Percentiles rank a stretch among this genome's conserved stretches.
These are phyloP conservation scores for Ctenosaura bakeri DNA, from an alignment of 2,797 vertebrate species.

Conservation along the genomic window DNA sequence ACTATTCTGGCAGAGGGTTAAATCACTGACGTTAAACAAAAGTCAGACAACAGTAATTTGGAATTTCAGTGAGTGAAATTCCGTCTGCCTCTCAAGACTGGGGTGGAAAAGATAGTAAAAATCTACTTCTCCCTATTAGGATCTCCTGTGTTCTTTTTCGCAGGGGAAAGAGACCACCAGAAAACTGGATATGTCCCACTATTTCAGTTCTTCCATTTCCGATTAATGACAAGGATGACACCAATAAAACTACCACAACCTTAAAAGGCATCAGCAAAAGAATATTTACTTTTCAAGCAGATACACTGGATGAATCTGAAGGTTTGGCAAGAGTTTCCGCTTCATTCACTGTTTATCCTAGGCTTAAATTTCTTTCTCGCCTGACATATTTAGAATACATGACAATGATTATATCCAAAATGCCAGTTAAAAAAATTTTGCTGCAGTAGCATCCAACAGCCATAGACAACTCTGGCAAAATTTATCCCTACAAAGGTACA, in stretches of 20 bases:
- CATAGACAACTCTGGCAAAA: not conserved
- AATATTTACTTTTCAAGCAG: not conserved
- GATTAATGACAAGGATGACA: not conserved
- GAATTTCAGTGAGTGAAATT: no score
- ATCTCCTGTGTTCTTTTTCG: not conserved
- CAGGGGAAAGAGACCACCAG: not conserved
- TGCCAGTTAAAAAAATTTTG: not conserved
- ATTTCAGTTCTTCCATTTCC: not conserved
- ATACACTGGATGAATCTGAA: not conserved
- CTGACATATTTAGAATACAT: not conserved
- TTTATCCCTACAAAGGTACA: not conserved
- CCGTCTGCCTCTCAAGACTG: not conserved
- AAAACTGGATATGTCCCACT: not conserved
- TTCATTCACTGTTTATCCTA: conserved; percentile 2
- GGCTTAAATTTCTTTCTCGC: not conserved
- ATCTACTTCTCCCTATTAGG: not conserved
- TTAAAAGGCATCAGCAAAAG: not conserved
- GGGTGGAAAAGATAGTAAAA: not conserved
- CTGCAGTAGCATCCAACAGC: not conserved
- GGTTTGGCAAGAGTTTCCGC: not conserved
- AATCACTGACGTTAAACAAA: not conserved
- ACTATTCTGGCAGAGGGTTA: not conserved
- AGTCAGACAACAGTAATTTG: not conserved
- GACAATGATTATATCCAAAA: not conserved
- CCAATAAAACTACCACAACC: not conserved